phyloP scores from a whole-genome alignment of 2,113 vertebrate genomes.

The Vulpes vulpes region DNA sequence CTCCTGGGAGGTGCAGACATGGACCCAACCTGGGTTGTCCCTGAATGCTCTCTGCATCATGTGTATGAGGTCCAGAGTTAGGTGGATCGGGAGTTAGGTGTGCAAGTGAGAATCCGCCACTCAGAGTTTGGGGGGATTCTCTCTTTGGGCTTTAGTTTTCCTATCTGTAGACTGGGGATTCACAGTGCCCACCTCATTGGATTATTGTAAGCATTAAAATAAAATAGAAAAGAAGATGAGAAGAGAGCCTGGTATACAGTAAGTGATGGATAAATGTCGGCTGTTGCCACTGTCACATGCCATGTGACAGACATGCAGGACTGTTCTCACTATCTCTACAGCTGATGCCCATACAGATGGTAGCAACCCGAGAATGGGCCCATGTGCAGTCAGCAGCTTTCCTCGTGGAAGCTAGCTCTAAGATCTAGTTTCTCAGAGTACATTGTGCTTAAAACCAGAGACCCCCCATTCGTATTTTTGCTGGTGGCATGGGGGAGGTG shows the following conservation, averaged over 20 bases:
- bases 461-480: neutral
- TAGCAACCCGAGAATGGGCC: neutral
- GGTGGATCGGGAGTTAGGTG: accelerated
- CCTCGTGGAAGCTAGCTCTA: neutral
- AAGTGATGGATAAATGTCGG: neutral
- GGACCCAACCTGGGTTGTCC: neutral
- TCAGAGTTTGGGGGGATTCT: neutral
- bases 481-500: neutral
- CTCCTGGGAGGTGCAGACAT: neutral
- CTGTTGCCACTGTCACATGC: neutral
- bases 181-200: neutral
- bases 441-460: neutral
- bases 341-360: neutral
- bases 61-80: neutral
- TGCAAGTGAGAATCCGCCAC: neutral
- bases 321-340: neutral
- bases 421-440: neutral
- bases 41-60: neutral
- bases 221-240: neutral
- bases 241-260: neutral
- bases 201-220: neutral
- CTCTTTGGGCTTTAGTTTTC: neutral
- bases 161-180: neutral
- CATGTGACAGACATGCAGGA: accelerated
- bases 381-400: neutral